These are phyloP conservation scores for Willisornis vidua DNA, from an alignment of 2,113 vertebrate genomes.

Conservation along the genomic window DNA sequence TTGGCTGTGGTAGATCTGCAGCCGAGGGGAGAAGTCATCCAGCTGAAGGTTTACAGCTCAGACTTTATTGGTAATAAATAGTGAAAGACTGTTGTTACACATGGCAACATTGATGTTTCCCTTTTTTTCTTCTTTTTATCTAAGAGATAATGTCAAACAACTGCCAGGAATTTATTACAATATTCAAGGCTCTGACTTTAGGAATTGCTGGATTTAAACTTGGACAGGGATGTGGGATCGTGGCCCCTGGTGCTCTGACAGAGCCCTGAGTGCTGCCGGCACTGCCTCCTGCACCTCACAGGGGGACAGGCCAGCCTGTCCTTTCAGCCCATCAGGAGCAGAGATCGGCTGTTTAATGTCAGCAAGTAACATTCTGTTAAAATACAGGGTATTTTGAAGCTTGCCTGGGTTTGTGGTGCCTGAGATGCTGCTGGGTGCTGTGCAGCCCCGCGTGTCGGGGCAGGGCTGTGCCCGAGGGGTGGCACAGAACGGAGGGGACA, in stretches of 20 bases:
- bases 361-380: background rate
- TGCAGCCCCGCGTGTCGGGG: background rate
- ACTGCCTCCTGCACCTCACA: background rate
- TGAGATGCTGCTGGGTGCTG: background rate
- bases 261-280: background rate
- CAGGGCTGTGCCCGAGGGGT: background rate
- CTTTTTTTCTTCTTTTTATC: background rate
- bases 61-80: background rate
- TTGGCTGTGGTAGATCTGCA: background rate
- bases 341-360: background rate
- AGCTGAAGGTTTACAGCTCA: background rate
- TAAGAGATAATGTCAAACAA: background rate
- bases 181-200: background rate
- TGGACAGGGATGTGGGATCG: background rate
- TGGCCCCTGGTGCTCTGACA: background rate
- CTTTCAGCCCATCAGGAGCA: background rate
- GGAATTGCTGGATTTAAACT: background rate
- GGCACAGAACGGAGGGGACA: rapidly evolving
- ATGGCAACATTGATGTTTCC: background rate
- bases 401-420: background rate
- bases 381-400: background rate
- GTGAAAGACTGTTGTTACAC: rapidly evolving
- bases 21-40: background rate
- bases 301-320: background rate
- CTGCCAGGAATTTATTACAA: background rate